Evolutionary conservation across 2,888 invertebrate genomes (phyloP).

Genomic region (Colletes collaris): DNA sequence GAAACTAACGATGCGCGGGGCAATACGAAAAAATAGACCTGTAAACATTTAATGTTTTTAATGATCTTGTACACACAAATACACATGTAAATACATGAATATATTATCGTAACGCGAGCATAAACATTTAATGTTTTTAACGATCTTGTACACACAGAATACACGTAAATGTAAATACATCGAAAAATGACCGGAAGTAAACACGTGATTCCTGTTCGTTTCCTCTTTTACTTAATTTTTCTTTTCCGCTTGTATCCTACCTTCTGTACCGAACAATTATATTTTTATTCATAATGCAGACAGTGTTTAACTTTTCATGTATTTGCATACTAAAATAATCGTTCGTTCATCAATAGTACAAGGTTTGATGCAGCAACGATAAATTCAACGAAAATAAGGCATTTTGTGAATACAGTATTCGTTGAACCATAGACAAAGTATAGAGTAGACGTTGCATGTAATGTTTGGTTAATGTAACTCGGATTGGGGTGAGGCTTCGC

Average conservation of each 20-base stretch:
- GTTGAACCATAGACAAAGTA: no score
- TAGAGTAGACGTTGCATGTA: no score
- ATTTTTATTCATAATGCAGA: neutral
- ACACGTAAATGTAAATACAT: conserved; percentile 82
- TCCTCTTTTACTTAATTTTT: conserved; percentile 44
- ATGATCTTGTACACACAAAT: conserved; percentile 81
- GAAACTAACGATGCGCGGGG: conserved; percentile 61
- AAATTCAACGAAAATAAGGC: no score
- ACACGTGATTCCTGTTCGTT: conserved; percentile 56
- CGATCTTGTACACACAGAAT: conserved; percentile 81
- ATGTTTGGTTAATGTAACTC: no score
- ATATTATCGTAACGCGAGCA: conserved; percentile 79
- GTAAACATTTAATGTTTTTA: conserved; percentile 82
- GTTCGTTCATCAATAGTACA: no score
- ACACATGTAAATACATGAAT: conserved; percentile 81
- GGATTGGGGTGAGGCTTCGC: no score
- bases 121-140: conserved; percentile 82
- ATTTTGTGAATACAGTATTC: no score
- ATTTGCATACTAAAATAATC: no score
- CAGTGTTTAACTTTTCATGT: no score
- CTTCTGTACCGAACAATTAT: neutral
- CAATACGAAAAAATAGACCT: conserved; percentile 70
- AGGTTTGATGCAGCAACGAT: no score
- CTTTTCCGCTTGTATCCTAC: neutral
- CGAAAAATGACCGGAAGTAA: conserved; percentile 78